Evolutionary conservation across 2,888 invertebrate species (phyloP), one percentile per base, ranked within the genome.

Genomic region (Epistrophe grossulariae): DNA sequence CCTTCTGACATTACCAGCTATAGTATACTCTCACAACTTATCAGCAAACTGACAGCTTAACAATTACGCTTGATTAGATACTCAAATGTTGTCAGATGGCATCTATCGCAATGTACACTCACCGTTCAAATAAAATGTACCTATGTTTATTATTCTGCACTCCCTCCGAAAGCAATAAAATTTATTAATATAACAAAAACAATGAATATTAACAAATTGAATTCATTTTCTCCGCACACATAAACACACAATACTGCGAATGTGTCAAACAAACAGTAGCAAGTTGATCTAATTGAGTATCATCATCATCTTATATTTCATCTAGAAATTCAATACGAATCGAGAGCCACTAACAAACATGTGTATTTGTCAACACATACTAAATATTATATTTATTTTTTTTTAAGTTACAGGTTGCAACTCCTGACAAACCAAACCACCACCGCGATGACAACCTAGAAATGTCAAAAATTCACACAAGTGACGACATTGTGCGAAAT

Each of bases 191-290:
- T 10, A 64, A 70, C 31, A 60, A 13, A 73, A 73, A 64, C 59
- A 59, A 73, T 59, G 19, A 43, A 7, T 48, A 35, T 35, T 68
- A 50, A 55, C 19, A 79, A 55, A 73, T 59, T 40, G 40, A 45
- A 74, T 74, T 40, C 40, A 79, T 50, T 50, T 35, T 70, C 68
- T 38, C 17, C 10, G 2, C 2, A 15, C 10, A 68, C 72, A 79
- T 2, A 38, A 2, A 24, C 24, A 24, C 10, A 60, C 76, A 79
- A 76, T 76, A 77, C 81, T 35, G 52, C 38, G 17, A 59, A 7
- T 72, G 79, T 79, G 79, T 83, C 82, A 66, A 68, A 48, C 83
- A 79, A 55, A 83, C 87, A 79, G 87, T 83, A 87, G 83, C 87
- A 83, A 79, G 81, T 45, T 83, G 74, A 66, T 79, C 83, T 83